A percentile compares a stretch with the other conserved stretches of the same genome.
These are phyloP conservation scores for Arrhamphus sclerolepis DNA, from an alignment of 2,797 vertebrate genomes.

Conservation along the genomic window DNA sequence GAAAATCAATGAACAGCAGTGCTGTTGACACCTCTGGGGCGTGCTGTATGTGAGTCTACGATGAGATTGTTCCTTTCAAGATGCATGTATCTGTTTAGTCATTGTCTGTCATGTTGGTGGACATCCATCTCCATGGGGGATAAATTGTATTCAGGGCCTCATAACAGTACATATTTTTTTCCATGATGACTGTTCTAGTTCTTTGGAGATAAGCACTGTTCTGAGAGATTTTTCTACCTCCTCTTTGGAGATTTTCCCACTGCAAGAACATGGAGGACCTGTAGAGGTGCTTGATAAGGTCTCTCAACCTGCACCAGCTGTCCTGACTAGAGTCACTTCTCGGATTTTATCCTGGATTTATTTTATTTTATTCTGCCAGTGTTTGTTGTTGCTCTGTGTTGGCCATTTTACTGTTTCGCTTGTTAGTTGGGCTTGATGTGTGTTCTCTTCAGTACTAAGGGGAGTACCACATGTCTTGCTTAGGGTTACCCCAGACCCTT, in stretches of 20 bases:
- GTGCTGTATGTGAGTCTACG: background rate
- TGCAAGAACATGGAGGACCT: background rate
- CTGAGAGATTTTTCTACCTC: constrained; percentile 1
- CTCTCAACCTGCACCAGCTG: background rate
- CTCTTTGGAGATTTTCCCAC: constrained; percentile 1
- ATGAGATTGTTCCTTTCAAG: background rate
- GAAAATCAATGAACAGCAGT: too few species aligned
- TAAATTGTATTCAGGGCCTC: background rate
- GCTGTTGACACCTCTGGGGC: too few species aligned
- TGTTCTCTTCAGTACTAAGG: background rate
- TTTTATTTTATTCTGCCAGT: background rate
- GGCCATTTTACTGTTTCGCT: background rate
- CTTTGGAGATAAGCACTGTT: background rate
- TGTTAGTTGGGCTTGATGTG: background rate
- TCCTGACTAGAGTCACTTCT: background rate
- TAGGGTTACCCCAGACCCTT: too few species aligned
- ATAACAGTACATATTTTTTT: background rate
- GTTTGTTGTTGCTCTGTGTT: background rate
- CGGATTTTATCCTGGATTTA: too few species aligned
- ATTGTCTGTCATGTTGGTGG: constrained; percentile 7
- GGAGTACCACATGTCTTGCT: too few species aligned
- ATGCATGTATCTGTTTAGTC: too few species aligned
- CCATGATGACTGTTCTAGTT: too few species aligned
- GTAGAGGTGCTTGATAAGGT: background rate
- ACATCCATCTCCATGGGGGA: background rate